These are phyloP conservation scores for Hesperophylax magnus DNA, from an alignment of 1,140 invertebrate genomes.

Conservation along the genomic window DNA sequence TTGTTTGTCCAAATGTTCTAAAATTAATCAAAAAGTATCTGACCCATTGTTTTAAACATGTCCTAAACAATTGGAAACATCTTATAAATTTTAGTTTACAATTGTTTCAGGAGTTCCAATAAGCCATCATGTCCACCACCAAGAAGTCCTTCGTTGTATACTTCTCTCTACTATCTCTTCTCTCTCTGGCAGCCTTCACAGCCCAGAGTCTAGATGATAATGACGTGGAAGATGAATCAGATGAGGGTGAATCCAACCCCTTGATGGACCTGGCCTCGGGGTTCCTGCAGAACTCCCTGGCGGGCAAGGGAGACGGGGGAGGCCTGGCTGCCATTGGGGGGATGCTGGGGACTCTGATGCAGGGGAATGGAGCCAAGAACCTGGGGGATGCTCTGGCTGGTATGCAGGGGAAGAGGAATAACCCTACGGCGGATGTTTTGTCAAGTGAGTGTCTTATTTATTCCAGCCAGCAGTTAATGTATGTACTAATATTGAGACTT, in stretches of 20 bases:
- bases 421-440: slow-evolving; percentile 60
- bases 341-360: slow-evolving; percentile 72
- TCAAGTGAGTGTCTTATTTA: slow-evolving; percentile 60
- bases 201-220: slow-evolving; percentile 49
- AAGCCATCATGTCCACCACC: not conserved
- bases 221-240: slow-evolving; percentile 60
- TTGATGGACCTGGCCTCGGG: slow-evolving; percentile 72
- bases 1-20: too few relatives aligned
- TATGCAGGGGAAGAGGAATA: slow-evolving; percentile 55
- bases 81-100: not conserved
- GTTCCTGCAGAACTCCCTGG: slow-evolving; percentile 70
- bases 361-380: slow-evolving; percentile 69
- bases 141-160: not conserved
- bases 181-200: slow-evolving; percentile 41
- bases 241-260: slow-evolving; percentile 67
- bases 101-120: not conserved
- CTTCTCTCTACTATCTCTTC: not conserved
- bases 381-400: slow-evolving; percentile 62
- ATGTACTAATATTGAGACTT: too few relatives aligned
- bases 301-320: slow-evolving; percentile 64
- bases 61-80: not conserved
- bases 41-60: too few relatives aligned
- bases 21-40: too few relatives aligned
- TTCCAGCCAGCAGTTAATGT: too few relatives aligned
- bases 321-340: slow-evolving; percentile 66